Base-by-base conservation (phyloP, 2,888 invertebrate species). In the Tubulanus polymorphus region DNA sequence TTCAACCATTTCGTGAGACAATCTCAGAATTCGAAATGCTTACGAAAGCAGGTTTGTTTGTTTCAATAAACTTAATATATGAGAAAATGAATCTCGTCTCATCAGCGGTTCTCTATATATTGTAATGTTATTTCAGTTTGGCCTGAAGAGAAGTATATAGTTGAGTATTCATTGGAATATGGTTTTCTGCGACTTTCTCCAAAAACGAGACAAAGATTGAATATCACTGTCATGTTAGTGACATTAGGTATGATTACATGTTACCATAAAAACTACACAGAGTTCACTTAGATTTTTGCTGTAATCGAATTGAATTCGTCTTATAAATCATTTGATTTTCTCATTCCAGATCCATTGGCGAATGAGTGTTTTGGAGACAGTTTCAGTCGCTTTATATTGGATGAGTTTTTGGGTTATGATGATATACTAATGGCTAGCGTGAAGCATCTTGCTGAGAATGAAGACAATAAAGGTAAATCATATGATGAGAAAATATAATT, bases 121-220 rank as follows among this genome's bases (percentile, higher is more conserved):
- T 6, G n/a, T 27, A 51, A 20, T n/a, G 12, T 28, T 49, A 54
- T 71, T 69, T 20, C 69, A 80, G 82, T 84, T 51, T 85, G 85
- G 84, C 81, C 85, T 76, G 91, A 92, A 69, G 93, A 95, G 71
- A 91, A 93, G 73, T 96, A 96, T 77, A 95, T 97, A 48, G 90
- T 97, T 1, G 99, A 99, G 79, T 99, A 97, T 82, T 92, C 97
- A 0, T 81, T 97, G 64, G 95, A 99, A 79, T 96, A 97, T 79
- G 99, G 99, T 0, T 92, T 96, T 76, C 83, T 99, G 29, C 86
- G 97, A 0, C 82, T 99, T 3, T 91, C 92, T 2, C 89, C 92
- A 0, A 86, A 86, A 51, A 91, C 93, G 0, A 84, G 99, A 6
- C 86, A 90, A 55, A 85, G 88, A 37, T 84, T 96, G 28, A 91